Percentiles rank a stretch among this genome's conserved stretches.
Conservation (phyloP, 2,888 invertebrate species). For the Lacanobia wlatinum region DNA sequence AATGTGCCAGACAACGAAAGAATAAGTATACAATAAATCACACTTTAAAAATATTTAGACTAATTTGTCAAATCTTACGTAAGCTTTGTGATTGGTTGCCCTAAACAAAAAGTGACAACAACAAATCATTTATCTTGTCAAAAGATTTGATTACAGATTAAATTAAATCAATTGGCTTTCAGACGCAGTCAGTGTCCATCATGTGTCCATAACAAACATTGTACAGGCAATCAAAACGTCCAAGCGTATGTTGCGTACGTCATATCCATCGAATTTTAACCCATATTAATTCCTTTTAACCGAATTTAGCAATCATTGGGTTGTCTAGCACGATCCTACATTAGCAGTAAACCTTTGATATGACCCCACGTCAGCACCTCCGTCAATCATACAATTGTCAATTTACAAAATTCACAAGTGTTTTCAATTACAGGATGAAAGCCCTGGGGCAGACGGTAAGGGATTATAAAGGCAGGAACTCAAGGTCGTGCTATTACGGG, state of each 20-base stretch:
- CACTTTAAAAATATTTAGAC: not conserved
- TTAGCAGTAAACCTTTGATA: constrained; percentile 42
- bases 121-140: not conserved
- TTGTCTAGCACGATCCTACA: constrained; percentile 38
- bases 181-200: not conserved
- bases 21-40: not conserved
- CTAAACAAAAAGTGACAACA: not conserved
- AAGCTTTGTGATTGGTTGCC: not conserved
- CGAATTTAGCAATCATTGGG: constrained; percentile 22
- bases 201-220: not conserved
- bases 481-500: constrained; percentile 34
- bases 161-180: constrained; percentile 7
- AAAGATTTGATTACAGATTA: not conserved
- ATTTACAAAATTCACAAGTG: constrained; percentile 55
- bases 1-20: constrained; percentile 32
- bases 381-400: constrained; percentile 63
- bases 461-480: constrained; percentile 31
- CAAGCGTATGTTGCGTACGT: constrained; percentile 3
- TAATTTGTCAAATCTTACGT: not conserved
- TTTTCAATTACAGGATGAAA: constrained; percentile 54
- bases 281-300: constrained; percentile 11
- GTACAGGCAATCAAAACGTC: not conserved
- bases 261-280: constrained; percentile 9
- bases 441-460: constrained; percentile 14
- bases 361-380: constrained; percentile 56